phyloP scores from a whole-genome alignment of 2,888 invertebrate species.

The Conus canariensis region DNA sequence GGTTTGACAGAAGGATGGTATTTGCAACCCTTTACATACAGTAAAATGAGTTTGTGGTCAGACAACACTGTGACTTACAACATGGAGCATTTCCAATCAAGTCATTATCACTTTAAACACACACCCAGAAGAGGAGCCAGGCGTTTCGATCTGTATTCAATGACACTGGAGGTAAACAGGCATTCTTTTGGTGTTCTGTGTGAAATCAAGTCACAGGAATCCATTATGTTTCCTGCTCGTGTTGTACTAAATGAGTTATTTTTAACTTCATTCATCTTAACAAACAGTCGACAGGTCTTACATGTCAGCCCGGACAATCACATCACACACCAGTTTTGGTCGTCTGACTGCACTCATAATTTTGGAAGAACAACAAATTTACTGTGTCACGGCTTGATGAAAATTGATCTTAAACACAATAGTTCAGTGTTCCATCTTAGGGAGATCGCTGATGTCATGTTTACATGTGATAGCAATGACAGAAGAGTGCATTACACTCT shows the following conservation, averaged over 20 bases:
- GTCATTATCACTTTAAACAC: not conserved
- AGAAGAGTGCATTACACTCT: slow-evolving; percentile 4
- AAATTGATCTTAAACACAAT: not conserved
- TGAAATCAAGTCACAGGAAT: not conserved
- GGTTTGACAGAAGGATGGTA: not conserved
- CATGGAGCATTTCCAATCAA: not conserved
- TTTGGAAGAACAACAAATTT: not conserved
- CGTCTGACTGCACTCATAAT: not conserved
- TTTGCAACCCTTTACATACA: not conserved
- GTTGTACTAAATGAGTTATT: not conserved
- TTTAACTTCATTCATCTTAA: not conserved
- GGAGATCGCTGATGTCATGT: not conserved
- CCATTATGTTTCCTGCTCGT: too few relatives aligned
- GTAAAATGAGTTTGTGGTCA: not conserved
- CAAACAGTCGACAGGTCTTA: not conserved
- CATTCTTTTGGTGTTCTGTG: not conserved
- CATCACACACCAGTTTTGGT: not conserved
- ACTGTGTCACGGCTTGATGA: not conserved
- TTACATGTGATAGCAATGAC: not conserved
- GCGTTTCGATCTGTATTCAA: not conserved
- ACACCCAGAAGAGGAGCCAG: not conserved
- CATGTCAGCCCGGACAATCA: not conserved
- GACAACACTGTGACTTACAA: not conserved
- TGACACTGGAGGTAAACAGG: not conserved
- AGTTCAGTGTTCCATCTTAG: not conserved